A percentile compares a stretch with the other conserved stretches of the same genome.
phyloP scores from a whole-genome alignment of 1,140 invertebrate genomes.

The Magallana gigas region DNA sequence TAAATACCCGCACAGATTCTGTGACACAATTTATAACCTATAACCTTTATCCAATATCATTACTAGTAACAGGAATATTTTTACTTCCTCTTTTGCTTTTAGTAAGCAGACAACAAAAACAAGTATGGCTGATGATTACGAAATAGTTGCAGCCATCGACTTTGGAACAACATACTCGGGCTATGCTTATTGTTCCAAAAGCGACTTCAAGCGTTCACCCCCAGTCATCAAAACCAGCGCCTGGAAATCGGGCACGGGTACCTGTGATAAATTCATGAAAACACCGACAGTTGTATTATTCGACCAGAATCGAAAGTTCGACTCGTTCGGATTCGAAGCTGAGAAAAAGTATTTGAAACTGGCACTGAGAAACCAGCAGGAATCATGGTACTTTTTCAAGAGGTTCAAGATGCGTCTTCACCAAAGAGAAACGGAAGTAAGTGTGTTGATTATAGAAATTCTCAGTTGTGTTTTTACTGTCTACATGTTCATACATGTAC shows the following conservation, averaged over 20 bases:
- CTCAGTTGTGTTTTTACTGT: no score
- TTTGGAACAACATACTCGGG: slow-evolving; percentile 39
- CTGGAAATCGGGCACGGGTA: slow-evolving; percentile 4
- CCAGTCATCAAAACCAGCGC: not conserved
- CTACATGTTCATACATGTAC: no score
- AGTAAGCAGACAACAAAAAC: not conserved
- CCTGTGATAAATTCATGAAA: not conserved
- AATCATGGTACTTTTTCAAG: slow-evolving; percentile 46
- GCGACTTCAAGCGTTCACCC: not conserved
- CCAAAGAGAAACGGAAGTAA: slow-evolving; percentile 39
- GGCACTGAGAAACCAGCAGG: not conserved
- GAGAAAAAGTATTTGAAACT: slow-evolving; percentile 12
- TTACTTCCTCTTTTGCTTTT: slow-evolving; percentile 11
- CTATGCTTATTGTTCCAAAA: slow-evolving; percentile 13
- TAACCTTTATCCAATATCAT: no score
- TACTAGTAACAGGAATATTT: not conserved
- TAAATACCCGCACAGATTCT: no score
- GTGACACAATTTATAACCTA: no score
- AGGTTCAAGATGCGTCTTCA: slow-evolving; percentile 54
- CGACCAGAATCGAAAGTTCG: slow-evolving; percentile 15
- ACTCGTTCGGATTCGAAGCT: slow-evolving; percentile 40
- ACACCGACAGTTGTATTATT: slow-evolving; percentile 17
- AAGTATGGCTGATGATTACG: not conserved
- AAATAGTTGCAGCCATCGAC: slow-evolving; percentile 19
- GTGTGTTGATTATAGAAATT: not conserved